Conservation (phyloP, 2,113 vertebrate species). For the Neofelis nebulosa region DNA sequence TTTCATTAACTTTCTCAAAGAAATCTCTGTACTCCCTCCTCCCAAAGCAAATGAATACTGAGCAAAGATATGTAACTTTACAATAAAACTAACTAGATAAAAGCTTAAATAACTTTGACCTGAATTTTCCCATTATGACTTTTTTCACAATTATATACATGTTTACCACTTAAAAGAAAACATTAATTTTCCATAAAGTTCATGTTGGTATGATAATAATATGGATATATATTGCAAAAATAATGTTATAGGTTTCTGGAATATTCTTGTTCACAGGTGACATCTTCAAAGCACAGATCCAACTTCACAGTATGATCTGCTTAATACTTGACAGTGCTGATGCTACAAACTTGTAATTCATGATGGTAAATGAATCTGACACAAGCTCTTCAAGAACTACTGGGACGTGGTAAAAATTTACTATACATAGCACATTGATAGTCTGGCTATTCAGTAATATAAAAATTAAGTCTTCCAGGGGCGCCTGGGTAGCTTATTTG, state of each 20-base stretch:
- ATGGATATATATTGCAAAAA: background rate
- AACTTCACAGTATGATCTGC: background rate
- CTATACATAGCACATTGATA: background rate
- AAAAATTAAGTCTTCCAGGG: background rate
- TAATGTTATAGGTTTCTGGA: background rate
- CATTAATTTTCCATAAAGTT: background rate
- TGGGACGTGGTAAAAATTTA: background rate
- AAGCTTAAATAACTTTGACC: background rate
- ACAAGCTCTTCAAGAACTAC: background rate
- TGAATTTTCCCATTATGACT: conserved; percentile 14
- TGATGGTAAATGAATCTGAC: conserved; percentile 1
- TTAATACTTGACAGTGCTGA: background rate
- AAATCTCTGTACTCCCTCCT: background rate
- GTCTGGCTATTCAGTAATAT: background rate
- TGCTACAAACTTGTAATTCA: background rate
- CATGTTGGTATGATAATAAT: background rate
- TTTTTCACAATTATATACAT: background rate
- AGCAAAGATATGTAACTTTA: background rate
- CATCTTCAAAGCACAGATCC: background rate
- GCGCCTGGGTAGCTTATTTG: too few species aligned
- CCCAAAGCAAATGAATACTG: background rate
- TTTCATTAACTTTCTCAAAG: conserved; percentile 39
- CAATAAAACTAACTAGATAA: background rate
- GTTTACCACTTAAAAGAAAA: conserved; percentile 38
- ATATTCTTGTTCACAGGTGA: background rate